phyloP scores from a whole-genome alignment of 2,888 invertebrate species.

The Hirtodrosophila confusa region DNA sequence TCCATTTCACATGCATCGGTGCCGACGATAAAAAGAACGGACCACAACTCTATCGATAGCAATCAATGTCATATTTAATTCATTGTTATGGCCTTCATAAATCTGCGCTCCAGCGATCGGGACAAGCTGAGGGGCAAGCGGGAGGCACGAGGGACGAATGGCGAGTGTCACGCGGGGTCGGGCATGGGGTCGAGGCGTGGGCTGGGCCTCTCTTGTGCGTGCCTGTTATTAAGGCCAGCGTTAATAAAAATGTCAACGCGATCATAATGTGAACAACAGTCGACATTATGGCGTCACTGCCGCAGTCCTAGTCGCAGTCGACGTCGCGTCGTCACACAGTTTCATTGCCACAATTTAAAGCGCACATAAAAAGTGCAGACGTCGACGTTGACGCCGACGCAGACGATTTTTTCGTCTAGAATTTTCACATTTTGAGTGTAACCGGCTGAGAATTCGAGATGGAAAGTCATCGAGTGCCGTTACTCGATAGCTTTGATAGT shows the following conservation, averaged over 20 bases:
- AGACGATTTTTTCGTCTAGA: conserved; percentile 25
- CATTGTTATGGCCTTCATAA: conserved; percentile 78
- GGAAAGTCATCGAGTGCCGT: too few relatives aligned
- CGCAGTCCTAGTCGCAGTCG: conserved; percentile 10
- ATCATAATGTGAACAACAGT: conserved; percentile 66
- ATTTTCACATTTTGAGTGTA: conserved; percentile 13
- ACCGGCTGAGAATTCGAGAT: neutral
- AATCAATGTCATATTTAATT: conserved; percentile 78
- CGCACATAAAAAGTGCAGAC: conserved; percentile 66
- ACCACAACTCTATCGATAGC: conserved; percentile 72
- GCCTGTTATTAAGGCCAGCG: conserved; percentile 60
- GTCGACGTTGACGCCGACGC: conserved; percentile 5
- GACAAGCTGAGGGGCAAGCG: neutral
- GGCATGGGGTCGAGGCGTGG: neutral
- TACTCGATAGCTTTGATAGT: too few relatives aligned
- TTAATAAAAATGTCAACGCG: conserved; percentile 79
- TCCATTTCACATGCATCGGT: conserved; percentile 63
- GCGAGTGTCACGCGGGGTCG: neutral
- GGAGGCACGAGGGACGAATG: neutral
- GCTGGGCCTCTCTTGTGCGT: conserved; percentile 26
- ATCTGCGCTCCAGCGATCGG: conserved; percentile 49
- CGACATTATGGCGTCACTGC: conserved; percentile 63
- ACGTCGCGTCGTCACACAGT: conserved; percentile 16
- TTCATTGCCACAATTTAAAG: conserved; percentile 65
- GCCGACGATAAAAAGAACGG: conserved; percentile 59